Base-by-base conservation (phyloP, 2,113 vertebrate species). In the Sturnira hondurensis region DNA sequence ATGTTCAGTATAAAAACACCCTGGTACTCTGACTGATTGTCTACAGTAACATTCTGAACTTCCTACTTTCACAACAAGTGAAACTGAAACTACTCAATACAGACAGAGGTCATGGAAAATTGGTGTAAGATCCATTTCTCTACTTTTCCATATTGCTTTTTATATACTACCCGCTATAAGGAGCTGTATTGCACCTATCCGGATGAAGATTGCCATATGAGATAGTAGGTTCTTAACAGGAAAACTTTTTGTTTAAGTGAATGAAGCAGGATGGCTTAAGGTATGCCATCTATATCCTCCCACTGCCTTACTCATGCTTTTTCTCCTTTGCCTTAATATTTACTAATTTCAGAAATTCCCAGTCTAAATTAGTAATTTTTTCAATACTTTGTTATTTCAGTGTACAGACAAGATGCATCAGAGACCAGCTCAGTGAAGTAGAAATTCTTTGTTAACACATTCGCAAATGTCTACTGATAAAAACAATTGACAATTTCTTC, bases 51-150 rank as follows among this genome's bases (percentile, higher is more conserved):
- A 31, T 63, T 94, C 94, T 5, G 97, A 98, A 86, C 95, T 98
- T 94, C 97, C 96, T 85, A 96, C 90, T 68, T 93, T 97, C 92
- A 96, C 98, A 85, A 90, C 74, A 86, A 97, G 26, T 47, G 81
- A 96, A 95, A 95, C 86, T 89, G 95, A 97, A 96, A 83, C 65
- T 96, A 11, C 22, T 97, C 85, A 85, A 82, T 82, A 67, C 96
- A 89, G 81, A 97, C 96, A 89, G 81, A 97, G 45, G 26, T n/a
- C 13, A 85, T 41, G 7, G 7, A 94, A 61, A 95, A 86, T 52
- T 68, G 47, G 94, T 74, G 38, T 91, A 85, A 94, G 76, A 85
- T 52, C 2, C 2, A 90, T 90, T 84, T 50, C 13, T 58, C 15
- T 67, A 58, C 19, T 65, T 14, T 20, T 73, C 43, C 52, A 63